These are phyloP conservation scores for Pantala flavescens DNA, from an alignment of 1,140 invertebrate species.

Conservation along the genomic window DNA sequence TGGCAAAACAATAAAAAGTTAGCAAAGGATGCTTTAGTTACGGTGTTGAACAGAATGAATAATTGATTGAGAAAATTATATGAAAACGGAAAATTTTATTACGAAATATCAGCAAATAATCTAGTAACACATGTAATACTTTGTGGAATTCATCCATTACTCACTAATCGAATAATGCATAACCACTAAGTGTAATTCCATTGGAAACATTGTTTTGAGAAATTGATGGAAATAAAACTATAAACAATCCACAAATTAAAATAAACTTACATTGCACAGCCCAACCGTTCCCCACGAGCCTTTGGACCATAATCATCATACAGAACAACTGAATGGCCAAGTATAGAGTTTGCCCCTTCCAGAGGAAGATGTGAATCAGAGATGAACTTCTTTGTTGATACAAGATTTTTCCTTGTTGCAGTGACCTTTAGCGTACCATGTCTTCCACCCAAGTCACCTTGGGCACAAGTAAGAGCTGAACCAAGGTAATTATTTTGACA, in stretches of 20 bases:
- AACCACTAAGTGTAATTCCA: no score
- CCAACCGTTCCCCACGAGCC: conserved; percentile 73
- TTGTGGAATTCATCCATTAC: no score
- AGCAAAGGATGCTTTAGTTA: neutral
- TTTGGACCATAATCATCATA: conserved; percentile 79
- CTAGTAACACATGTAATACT: no score
- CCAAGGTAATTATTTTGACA: neutral
- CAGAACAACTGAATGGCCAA: conserved; percentile 77
- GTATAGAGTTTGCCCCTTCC: conserved; percentile 57
- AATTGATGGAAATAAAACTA: neutral
- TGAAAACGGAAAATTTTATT: neutral
- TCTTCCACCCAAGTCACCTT: conserved; percentile 46
- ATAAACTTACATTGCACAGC: conserved; percentile 67
- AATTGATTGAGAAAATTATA: conserved; percentile 7
- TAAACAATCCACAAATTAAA: conserved; percentile 19
- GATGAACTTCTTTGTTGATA: conserved; percentile 60
- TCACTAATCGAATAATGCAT: no score
- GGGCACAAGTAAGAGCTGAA: conserved; percentile 30
- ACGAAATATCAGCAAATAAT: no score
- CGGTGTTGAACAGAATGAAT: neutral
- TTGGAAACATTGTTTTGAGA: no score
- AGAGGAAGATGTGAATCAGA: conserved; percentile 68
- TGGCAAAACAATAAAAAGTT: neutral
- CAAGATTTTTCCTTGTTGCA: conserved; percentile 50
- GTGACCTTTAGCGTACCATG: conserved; percentile 62